These are phyloP conservation scores for Platycheirus albimanus DNA, from an alignment of 2,888 invertebrate species.

Conservation along the genomic window DNA sequence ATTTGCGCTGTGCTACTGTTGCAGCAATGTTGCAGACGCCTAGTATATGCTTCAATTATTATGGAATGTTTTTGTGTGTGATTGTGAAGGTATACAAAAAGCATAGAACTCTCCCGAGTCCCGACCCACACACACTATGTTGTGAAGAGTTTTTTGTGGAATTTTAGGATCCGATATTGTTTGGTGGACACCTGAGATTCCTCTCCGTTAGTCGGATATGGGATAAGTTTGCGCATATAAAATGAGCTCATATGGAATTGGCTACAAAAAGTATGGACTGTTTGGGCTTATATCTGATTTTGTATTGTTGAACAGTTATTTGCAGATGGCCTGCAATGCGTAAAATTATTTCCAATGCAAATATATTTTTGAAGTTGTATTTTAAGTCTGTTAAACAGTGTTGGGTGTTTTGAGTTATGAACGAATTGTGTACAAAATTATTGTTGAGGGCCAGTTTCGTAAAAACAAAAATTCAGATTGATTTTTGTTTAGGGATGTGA, in stretches of 20 bases:
- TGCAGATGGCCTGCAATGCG: slow-evolving; percentile 44
- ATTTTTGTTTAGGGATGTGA: too few species aligned
- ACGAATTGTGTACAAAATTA: too few species aligned
- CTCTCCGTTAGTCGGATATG: slow-evolving; percentile 46
- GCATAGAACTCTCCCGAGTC: slow-evolving; percentile 27
- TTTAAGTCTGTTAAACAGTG: too few species aligned
- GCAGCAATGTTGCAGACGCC: neutral
- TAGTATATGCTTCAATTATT: slow-evolving; percentile 58
- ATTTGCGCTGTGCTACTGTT: slow-evolving; percentile 51
- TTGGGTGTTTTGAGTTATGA: too few species aligned
- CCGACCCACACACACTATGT: slow-evolving; percentile 53
- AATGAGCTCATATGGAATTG: slow-evolving; percentile 37
- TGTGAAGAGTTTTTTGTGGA: slow-evolving; percentile 25
- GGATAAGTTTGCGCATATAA: slow-evolving; percentile 30
- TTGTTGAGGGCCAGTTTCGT: too few species aligned
- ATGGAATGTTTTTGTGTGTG: slow-evolving; percentile 57
- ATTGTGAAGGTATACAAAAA: neutral
- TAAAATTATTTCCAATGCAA: neutral
- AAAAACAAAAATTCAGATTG: too few species aligned
- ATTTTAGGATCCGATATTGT: slow-evolving; percentile 54
- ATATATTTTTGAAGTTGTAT: neutral
- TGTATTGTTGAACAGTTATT: slow-evolving; percentile 12
- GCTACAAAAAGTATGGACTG: slow-evolving; percentile 22
- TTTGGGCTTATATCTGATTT: slow-evolving; percentile 42
- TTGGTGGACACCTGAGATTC: slow-evolving; percentile 58